phyloP scores from a whole-genome alignment of 2,113 vertebrate genomes.

The Corythornis vintsioides region DNA sequence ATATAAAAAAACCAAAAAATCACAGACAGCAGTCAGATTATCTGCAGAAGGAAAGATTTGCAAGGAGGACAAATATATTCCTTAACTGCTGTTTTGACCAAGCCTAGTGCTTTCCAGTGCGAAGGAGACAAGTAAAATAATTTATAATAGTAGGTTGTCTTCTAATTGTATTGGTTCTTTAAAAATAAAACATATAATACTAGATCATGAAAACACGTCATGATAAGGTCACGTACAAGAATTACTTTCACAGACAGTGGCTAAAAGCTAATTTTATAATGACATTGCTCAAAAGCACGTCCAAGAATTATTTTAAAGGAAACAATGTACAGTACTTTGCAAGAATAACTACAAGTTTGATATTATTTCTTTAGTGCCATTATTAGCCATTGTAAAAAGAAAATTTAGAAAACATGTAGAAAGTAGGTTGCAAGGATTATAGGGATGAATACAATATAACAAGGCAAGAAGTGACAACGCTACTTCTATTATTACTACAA shows the following conservation, averaged over 20 bases:
- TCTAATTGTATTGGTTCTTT: background rate
- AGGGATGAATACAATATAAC: background rate
- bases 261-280: background rate
- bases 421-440: background rate
- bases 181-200: background rate
- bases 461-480: background rate
- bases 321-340: background rate
- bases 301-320: background rate
- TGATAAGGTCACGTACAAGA: background rate
- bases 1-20: background rate
- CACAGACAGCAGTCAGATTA: background rate
- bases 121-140: background rate
- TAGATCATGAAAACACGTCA: background rate
- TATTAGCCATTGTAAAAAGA: background rate
- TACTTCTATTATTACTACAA: background rate
- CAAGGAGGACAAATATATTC: background rate
- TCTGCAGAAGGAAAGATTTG: background rate
- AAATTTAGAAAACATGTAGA: background rate
- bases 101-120: background rate
- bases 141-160: background rate
- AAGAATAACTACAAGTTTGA: background rate
- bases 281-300: background rate
- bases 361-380: background rate
- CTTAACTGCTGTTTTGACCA: background rate
- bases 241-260: background rate